Percentiles rank a stretch among this genome's conserved stretches.
Conservation (phyloP, 2,888 invertebrate genomes). For the Parnassius glacialis region DNA sequence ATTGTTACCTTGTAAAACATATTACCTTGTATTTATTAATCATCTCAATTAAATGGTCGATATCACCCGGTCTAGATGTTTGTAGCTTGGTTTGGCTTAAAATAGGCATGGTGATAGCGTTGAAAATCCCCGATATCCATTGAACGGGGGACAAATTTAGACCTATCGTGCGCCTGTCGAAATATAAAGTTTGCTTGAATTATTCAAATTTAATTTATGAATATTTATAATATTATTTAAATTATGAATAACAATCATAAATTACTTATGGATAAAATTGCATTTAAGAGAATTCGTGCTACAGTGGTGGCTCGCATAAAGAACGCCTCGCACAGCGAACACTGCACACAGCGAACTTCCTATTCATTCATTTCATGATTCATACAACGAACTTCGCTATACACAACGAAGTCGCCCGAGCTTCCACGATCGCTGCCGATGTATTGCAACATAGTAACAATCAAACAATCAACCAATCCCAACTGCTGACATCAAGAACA, state of each 20-base stretch:
- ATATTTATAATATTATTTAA: too few species aligned
- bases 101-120: conserved; percentile 40
- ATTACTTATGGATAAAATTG: neutral
- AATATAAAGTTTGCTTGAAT: neutral
- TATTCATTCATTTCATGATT: too few species aligned
- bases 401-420: too few species aligned
- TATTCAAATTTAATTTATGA: neutral
- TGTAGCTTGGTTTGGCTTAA: conserved; percentile 45
- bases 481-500: too few species aligned
- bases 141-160: conserved; percentile 54
- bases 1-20: neutral
- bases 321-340: too few species aligned
- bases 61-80: conserved; percentile 46
- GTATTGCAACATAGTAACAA: too few species aligned
- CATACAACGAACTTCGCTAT: too few species aligned
- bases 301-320: too few species aligned
- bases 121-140: conserved; percentile 53
- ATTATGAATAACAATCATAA: neutral
- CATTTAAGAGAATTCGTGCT: neutral
- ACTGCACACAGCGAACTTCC: too few species aligned
- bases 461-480: too few species aligned
- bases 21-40: conserved; percentile 63
- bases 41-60: conserved; percentile 52
- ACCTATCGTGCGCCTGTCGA: conserved; percentile 28
- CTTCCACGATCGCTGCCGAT: too few species aligned